Evolutionary conservation across 1,140 invertebrate genomes (phyloP), one percentile per base, ranked within the genome.

Genomic region (Heliothis virescens): DNA sequence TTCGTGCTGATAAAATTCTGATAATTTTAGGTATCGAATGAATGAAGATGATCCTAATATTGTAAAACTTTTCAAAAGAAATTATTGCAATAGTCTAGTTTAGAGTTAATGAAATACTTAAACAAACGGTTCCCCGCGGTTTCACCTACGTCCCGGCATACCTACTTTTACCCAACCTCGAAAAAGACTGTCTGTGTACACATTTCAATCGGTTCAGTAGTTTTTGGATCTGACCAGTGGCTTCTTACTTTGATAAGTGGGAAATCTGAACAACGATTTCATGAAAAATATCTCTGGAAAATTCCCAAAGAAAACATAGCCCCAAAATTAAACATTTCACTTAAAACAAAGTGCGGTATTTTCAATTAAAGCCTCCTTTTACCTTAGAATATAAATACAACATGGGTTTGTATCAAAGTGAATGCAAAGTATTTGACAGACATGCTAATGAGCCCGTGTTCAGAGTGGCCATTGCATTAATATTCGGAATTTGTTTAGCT

Each of bases 391-490:
- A 72, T 52, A 47, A 53, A 71, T 21, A 50, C 9, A 72, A 57
- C 69, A 72, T 72, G 65, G 48, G 48, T 69, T 52, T 29, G 67
- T 71, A 67, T 53, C 48, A 53, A 53, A 71, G 69, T 11, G 53
- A 72, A 72, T 72, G 69, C 69, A 72, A 72, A 72, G 52, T 72
- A 72, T 72, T 72, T 72, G 69, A 57, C 69, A 72, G 69, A n/a
- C 18, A 72, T 72, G 69, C 52, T 55, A 72, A 72, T 72, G 69
- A 57, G 5, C 47, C 21, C 67, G 50, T 1, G n/a, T 16, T 15
- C 29, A 72, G 69, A 72, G 69, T 72, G 69, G 26, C 52, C 52
- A 41, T 57, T 72, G 69, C 69, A 72, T 72, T 72, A 72, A 72
- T 72, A 72, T 72, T 57, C 50, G 26, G 69, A 72, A 72, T 72